Evolutionary conservation across 2,113 vertebrate species (phyloP), one percentile per base, ranked within the genome.

Genomic region (Rallus limicola): DNA sequence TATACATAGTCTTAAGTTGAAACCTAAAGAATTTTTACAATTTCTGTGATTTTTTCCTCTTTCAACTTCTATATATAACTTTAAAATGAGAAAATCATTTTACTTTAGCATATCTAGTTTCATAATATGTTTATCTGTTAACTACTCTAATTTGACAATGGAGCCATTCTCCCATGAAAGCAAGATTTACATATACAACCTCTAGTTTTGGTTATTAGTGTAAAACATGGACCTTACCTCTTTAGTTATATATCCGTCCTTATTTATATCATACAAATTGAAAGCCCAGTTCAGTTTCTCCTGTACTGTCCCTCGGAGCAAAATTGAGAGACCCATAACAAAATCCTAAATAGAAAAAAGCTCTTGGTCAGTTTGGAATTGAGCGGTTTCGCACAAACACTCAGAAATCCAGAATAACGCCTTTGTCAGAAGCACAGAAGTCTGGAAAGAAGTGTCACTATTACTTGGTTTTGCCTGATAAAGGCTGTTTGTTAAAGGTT

Each of bases 231-330:
- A 79, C 13, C 97, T 98, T 98, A 99, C 99, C 98, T 99, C 99
- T 98, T 99, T 99, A 91, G 99, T 99, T 96, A 99, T 99, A 88
- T 99, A 99, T 82, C 99, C 99, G n/a, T 99, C 99, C 97, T 99
- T 99, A 90, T 99, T 99, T 97, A 99, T 99, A 93, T 99, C 99
- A 85, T 99, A 99, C 91, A 99, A 98, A 98, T 99, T 99, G 98
- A 99, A 99, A 72, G 99, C 99, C 99, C 99, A 99, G 98, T 99
- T 99, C 88, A 99, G 98, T 97, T 99, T 99, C 96, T 99, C 99
- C 95, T 99, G 99, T 77, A 99, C 98, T 38, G 99, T 99, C 65
- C 99, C 99, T 87, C 99, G 98, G 29, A 99, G 98, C 89, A 99
- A 98, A 98, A 99, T 99, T 40, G 99, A 99, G 91, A 99, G 99